A percentile compares a stretch with the other conserved stretches of the same genome.
Conservation (phyloP, 2,888 invertebrate species). For the Apotomis turbidana region DNA sequence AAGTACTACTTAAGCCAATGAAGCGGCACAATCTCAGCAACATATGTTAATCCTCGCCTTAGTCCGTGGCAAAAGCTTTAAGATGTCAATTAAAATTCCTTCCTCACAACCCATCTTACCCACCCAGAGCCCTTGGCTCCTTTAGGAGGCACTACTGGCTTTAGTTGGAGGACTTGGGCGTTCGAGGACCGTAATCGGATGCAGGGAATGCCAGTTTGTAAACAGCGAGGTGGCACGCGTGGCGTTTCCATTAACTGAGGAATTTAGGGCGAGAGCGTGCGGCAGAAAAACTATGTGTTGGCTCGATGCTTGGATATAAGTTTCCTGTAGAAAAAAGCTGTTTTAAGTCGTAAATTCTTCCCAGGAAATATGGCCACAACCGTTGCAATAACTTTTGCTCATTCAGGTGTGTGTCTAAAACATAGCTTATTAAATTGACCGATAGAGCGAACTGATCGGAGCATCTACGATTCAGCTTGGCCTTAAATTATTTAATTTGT, state of each 20-base stretch:
- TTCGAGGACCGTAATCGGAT: not conserved
- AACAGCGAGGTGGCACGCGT: constrained; percentile 23
- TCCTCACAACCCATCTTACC: constrained; percentile 4
- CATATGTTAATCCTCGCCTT: constrained; percentile 29
- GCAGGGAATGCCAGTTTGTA: constrained; percentile 17
- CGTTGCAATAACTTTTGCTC: no score
- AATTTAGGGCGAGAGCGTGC: constrained; percentile 25
- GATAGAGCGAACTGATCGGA: no score
- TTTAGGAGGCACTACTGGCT: not conserved
- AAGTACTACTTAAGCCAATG: not conserved
- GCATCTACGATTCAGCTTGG: no score
- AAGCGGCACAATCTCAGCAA: constrained; percentile 22
- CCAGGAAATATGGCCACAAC: no score
- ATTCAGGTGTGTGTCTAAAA: no score
- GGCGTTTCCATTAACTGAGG: constrained; percentile 24
- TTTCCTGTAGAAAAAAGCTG: no score
- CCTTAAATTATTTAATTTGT: no score
- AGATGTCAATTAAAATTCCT: constrained; percentile 36
- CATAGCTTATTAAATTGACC: no score
- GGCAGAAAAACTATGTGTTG: constrained; percentile 13
- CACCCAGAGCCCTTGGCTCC: not conserved
- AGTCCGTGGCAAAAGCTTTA: constrained; percentile 3
- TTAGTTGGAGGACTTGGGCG: not conserved
- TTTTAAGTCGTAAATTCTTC: no score
- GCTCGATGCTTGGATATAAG: no score